Evolutionary conservation across 1,140 invertebrate species (phyloP).

Genomic region (Magallana ariakensis): DNA sequence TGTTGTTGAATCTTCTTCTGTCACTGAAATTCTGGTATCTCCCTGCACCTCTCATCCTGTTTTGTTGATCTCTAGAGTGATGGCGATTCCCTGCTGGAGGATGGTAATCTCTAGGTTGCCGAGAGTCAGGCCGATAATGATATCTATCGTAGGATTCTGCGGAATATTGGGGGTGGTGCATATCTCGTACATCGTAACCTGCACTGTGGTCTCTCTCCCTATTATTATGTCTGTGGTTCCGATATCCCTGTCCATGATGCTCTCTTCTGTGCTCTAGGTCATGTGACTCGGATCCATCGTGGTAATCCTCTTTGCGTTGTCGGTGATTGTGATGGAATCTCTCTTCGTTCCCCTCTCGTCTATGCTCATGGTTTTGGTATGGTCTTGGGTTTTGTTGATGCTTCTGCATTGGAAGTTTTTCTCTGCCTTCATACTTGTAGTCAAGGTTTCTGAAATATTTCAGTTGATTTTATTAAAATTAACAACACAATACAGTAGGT

Average conservation of each 20-base stretch:
- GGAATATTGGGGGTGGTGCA: not conserved
- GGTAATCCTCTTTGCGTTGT: not conserved
- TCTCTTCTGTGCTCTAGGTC: too few relatives aligned
- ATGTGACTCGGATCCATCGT: too few relatives aligned
- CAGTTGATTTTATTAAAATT: too few relatives aligned
- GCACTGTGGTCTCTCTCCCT: not conserved
- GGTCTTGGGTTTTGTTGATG: not conserved
- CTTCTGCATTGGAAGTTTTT: slow-evolving; percentile 39
- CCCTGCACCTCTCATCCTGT: not conserved
- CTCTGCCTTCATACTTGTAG: slow-evolving; percentile 35
- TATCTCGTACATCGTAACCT: not conserved
- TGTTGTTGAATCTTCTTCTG: not conserved
- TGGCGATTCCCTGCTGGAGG: not conserved
- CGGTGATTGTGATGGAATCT: not conserved
- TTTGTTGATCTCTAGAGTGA: not conserved
- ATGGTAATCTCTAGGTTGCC: not conserved
- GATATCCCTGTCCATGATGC: too few relatives aligned
- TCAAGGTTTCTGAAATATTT: not conserved
- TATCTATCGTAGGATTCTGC: not conserved
- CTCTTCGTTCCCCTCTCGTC: not conserved
- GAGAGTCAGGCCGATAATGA: not conserved
- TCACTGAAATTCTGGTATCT: not conserved
- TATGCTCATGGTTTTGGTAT: not conserved
- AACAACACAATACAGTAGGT: too few relatives aligned
- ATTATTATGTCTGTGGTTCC: too few relatives aligned